Base-by-base conservation (phyloP, 1,140 invertebrate species). In the Trichonephila inaurata region DNA sequence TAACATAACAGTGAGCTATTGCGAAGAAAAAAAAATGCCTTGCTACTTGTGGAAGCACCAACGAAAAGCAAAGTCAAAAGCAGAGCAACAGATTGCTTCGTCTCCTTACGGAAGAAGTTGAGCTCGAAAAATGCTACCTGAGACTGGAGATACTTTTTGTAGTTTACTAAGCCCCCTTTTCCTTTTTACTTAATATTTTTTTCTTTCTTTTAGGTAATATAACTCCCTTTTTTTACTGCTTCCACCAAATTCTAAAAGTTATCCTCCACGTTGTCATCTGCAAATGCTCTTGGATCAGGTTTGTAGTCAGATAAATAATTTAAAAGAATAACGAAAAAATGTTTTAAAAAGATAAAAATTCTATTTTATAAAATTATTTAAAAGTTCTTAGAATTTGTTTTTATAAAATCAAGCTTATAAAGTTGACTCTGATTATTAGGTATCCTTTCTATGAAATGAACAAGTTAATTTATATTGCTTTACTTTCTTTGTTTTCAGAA, bases 211-310 rank as follows among this genome's bases (percentile, higher is more conserved):
- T 64, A 24, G 60, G 10, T 21, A 10, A n/a, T 3, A 24, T 1
- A 69, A 24, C 1, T 6, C 66, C 0, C 1, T 69, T 51, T 19
- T 28, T 69, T 69, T 12, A n/a, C 5, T 64, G 0, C 51, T 88
- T 21, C 33, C 2, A 10, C 86, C 40, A 66, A 8, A 7, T 16
- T 66, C 7, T 24, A 28, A 28, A 5, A 69, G 24, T 12, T 24
- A 0, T 66, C 28, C 3, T 21, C 40, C 33, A 88, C 28, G 66
- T 7, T 64, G 33, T 28, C 86, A 88, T 88, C 24, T 51, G 62
- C 86, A 66, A 88, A 88, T 88, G 33, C 19, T 14, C 86, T 88
- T 14, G 28, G 86, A 88, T 88, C 86, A 88, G 2, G 86, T 66
- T 44, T 66, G 62, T 24, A 88, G 86, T 44, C 44, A 66, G 2